A percentile compares a stretch with the other conserved stretches of the same genome.
phyloP scores from a whole-genome alignment of 2,113 vertebrate species.

The Eleginops maclovinus region DNA sequence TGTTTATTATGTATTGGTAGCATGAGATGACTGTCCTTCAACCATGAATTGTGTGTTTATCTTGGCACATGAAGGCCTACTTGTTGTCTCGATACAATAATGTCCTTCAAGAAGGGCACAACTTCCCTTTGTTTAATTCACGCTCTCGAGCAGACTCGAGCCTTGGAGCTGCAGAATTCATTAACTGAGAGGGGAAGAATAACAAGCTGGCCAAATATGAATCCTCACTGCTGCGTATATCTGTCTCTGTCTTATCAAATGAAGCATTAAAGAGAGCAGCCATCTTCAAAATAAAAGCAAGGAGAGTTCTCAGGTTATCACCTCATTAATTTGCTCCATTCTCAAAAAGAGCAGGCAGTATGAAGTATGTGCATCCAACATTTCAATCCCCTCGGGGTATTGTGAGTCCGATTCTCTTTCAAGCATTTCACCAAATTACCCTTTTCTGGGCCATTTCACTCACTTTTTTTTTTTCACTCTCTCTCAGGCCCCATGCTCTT shows the following conservation, averaged over 20 bases:
- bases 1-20: background rate
- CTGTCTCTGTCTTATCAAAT: constrained; percentile 18
- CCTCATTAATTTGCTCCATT: constrained; percentile 52
- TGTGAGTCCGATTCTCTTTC: constrained; percentile 49
- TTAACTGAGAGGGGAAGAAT: constrained; percentile 33
- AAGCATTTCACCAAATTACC: constrained; percentile 52
- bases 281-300: constrained; percentile 58
- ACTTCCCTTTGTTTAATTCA: background rate
- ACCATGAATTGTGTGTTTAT: background rate
- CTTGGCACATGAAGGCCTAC: background rate
- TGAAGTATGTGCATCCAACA: constrained; percentile 25
- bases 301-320: constrained; percentile 55
- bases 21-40: background rate
- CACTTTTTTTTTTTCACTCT: constrained; percentile 38
- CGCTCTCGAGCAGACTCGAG: background rate
- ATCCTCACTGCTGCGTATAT: constrained; percentile 15
- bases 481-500: background rate
- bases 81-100: background rate
- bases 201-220: constrained; percentile 15
- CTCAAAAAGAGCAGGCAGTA: constrained; percentile 11
- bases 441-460: constrained; percentile 43
- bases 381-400: constrained; percentile 48
- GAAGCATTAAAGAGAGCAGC: constrained; percentile 34
- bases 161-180: constrained; percentile 17
- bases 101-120: constrained; percentile 6